Evolutionary conservation across 2,888 invertebrate genomes (phyloP), one percentile per base, ranked within the genome.

Genomic region (Pristionchus entomophagus): DNA sequence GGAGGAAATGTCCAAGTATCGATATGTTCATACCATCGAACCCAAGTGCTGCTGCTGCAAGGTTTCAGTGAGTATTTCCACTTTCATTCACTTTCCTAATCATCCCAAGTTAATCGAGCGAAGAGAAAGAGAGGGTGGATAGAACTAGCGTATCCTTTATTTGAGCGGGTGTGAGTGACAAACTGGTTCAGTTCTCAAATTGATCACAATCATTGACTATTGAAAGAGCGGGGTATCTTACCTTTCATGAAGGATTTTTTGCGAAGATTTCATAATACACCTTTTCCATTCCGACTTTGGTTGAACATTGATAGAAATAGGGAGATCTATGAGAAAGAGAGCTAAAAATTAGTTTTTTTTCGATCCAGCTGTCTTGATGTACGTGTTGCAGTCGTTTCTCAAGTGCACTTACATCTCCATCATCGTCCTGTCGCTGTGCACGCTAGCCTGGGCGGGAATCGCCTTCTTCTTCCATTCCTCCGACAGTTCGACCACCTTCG

Each of bases 351-450:
- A n/a, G n/a, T n/a, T n/a, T n/a, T n/a, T n/a, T n/a, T n/a, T n/a
- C n/a, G n/a, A n/a, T n/a, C n/a, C n/a, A n/a, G n/a, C n/a, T n/a
- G n/a, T n/a, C n/a, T n/a, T n/a, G n/a, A n/a, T n/a, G n/a, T n/a
- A n/a, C n/a, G n/a, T n/a, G n/a, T 45, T 73, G 38, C 73, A 73
- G 73, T 73, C 73, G 14, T 73, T 73, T 19, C 78, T 80, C 19
- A 80, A 80, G 51, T 51, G 78, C 22, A 80, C 78, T 22, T 80
- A 80, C 22, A 22, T 51, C 19, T 49, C 78, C 3, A 80, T 80
- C 35, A 53, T 80, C 78, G 49, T 80, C n/a, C 78, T 80, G 0
- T 80, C 78, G 10, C 35, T 49, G 17, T 80, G 78, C 35, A 80
- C 51, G 26, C 78, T 80, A 22, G 51, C 22, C 14, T 80, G 78